Evolutionary conservation across 2,113 vertebrate species (phyloP).

Genomic region (Andinoacara biseriatus): DNA sequence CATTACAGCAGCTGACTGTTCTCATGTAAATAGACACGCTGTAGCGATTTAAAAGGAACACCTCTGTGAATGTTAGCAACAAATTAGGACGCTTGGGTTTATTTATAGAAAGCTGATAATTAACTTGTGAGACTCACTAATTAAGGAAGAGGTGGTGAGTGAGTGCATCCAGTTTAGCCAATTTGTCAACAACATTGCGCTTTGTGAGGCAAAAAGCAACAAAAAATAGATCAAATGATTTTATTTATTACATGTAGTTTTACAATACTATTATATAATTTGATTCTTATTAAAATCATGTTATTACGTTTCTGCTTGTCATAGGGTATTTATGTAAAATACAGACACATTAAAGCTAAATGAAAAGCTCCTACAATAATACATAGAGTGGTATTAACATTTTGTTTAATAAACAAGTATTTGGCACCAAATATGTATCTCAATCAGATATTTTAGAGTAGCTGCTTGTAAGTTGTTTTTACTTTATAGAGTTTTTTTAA

Average conservation of each 20-base stretch:
- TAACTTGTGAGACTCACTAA: constrained; percentile 38
- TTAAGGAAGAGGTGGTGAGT: constrained; percentile 34
- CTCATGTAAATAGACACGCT: constrained; percentile 20
- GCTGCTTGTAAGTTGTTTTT: constrained; percentile 14
- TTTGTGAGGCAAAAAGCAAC: constrained; percentile 36
- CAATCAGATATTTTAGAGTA: constrained; percentile 36
- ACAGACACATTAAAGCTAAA: constrained; percentile 38
- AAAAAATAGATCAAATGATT: constrained; percentile 23
- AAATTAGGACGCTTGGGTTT: constrained; percentile 18
- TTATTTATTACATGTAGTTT: constrained; percentile 60
- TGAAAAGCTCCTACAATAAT: constrained; percentile 32
- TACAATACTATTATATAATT: constrained; percentile 50
- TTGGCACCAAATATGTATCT: constrained; percentile 49
- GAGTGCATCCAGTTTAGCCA: constrained; percentile 30
- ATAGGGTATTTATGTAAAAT: constrained; percentile 45
- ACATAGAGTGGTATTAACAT: constrained; percentile 47
- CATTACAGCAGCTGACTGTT: constrained; percentile 47
- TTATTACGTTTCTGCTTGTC: constrained; percentile 14
- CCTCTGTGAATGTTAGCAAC: constrained; percentile 21
- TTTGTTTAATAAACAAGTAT: constrained; percentile 35
- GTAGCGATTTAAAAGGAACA: constrained; percentile 23
- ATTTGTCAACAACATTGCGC: constrained; percentile 38
- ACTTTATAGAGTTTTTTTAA: constrained; percentile 4
- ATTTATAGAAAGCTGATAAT: constrained; percentile 44
- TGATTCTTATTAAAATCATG: constrained; percentile 30